A percentile compares a stretch with the other conserved stretches of the same genome.
phyloP scores from a whole-genome alignment of 2,797 vertebrate genomes.

The Momotus momota region DNA sequence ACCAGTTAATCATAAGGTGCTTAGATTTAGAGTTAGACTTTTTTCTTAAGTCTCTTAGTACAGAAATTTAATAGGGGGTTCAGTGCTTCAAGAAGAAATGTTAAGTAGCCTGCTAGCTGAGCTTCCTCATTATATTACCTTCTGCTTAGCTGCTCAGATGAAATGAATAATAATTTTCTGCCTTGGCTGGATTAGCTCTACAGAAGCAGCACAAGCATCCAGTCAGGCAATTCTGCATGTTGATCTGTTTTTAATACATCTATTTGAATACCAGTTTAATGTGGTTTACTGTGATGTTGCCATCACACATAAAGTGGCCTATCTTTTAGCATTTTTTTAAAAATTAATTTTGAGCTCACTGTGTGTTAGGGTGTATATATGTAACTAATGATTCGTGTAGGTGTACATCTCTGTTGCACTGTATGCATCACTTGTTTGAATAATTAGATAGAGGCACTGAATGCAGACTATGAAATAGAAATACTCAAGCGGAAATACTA shows the following conservation, averaged over 20 bases:
- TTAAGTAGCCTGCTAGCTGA: conserved; percentile 38
- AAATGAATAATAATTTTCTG: conserved; percentile 50
- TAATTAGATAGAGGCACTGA: conserved; percentile 56
- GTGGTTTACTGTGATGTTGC: neutral
- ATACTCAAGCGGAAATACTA: conserved; percentile 60
- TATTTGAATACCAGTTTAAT: conserved; percentile 27
- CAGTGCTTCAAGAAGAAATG: conserved; percentile 46
- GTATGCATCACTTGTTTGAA: conserved; percentile 20
- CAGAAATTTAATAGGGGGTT: conserved; percentile 45
- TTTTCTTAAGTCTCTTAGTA: neutral
- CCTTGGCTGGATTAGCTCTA: conserved; percentile 6
- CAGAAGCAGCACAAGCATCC: neutral
- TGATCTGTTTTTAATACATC: conserved; percentile 12
- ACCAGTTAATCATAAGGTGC: conserved; percentile 27
- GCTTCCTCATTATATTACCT: conserved; percentile 29
- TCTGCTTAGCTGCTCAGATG: conserved; percentile 51
- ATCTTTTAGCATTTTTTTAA: neutral
- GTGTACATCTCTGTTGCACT: conserved; percentile 6
- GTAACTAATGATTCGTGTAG: conserved; percentile 44
- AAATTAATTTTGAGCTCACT: neutral
- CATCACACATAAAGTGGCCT: neutral
- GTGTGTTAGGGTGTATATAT: neutral
- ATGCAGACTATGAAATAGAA: conserved; percentile 39
- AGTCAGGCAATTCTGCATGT: conserved; percentile 11
- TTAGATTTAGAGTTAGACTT: conserved; percentile 13